Percentiles rank a stretch among this genome's conserved stretches.
These are phyloP conservation scores for Paedocypris sp. DNA, from an alignment of 2,113 vertebrate genomes.

Conservation along the genomic window DNA sequence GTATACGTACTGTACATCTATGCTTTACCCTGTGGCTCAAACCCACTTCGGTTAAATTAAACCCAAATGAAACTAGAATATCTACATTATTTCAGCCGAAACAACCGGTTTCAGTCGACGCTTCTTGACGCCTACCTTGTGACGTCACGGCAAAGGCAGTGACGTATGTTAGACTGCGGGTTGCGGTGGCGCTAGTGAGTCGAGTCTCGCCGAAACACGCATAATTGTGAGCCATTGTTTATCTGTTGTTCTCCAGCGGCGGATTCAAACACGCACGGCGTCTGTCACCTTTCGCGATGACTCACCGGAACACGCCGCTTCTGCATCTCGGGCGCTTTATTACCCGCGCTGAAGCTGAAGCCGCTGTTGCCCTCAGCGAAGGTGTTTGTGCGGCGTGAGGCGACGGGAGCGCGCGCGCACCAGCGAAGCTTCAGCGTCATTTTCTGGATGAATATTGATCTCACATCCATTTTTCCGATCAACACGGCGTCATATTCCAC, in stretches of 20 bases:
- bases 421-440: not conserved
- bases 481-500: not conserved
- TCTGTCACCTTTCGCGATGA: not conserved
- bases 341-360: not conserved
- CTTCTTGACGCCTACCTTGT: conserved; percentile 24
- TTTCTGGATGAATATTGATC: not conserved
- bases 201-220: not conserved
- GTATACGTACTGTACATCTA: too few relatives aligned
- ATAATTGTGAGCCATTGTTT: conserved; percentile 28
- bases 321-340: not conserved
- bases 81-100: too few relatives aligned
- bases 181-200: conserved; percentile 32
- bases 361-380: not conserved
- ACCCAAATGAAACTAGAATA: too few relatives aligned
- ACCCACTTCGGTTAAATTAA: too few relatives aligned
- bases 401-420: not conserved
- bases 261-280: not conserved
- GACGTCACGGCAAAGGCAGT: conserved; percentile 38
- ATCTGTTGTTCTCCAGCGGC: conserved; percentile 14
- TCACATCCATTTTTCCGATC: not conserved
- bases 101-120: too few relatives aligned
- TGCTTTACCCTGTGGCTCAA: too few relatives aligned
- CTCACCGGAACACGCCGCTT: not conserved
- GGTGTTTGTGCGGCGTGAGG: not conserved
- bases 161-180: conserved; percentile 36